Evolutionary conservation across 2,888 invertebrate genomes (phyloP).

Genomic region (Caenorhabditis zanzibari): DNA sequence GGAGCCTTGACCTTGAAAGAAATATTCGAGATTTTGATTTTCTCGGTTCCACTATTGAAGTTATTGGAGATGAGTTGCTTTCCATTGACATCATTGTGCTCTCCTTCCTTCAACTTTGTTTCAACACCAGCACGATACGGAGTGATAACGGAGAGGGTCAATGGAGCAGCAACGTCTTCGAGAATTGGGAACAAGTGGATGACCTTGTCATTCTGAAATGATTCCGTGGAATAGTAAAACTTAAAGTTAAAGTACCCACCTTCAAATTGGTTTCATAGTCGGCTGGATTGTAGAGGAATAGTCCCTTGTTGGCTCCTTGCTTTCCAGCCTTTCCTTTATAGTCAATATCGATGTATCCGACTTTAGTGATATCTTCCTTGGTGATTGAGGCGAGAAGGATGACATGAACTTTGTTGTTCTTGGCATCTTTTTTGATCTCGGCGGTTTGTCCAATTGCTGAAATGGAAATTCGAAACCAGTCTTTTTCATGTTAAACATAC

Average conservation of each 20-base stretch:
- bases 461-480: not conserved
- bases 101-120: conserved; percentile 1
- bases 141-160: conserved; percentile 20
- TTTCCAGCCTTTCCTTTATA: conserved; percentile 31
- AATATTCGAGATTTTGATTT: conserved; percentile 24
- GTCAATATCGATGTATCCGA: conserved; percentile 13
- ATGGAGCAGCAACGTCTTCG: conserved; percentile 20
- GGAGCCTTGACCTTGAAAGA: conserved; percentile 34
- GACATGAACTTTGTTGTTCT: conserved; percentile 15
- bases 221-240: not conserved
- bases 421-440: not conserved
- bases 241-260: no score
- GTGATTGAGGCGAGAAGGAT: not conserved
- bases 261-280: conserved; percentile 32
- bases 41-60: conserved; percentile 26
- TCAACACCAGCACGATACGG: conserved; percentile 35
- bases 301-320: conserved; percentile 15
- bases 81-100: conserved; percentile 4
- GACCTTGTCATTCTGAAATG: conserved; percentile 29
- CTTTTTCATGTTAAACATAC: not conserved
- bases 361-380: conserved; percentile 11
- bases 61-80: conserved; percentile 24
- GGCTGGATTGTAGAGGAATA: not conserved
- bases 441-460: not conserved
- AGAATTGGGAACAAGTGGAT: conserved; percentile 31